A percentile compares a stretch with the other conserved stretches of the same genome.
These are phyloP conservation scores for Vulpes vulpes DNA, from an alignment of 2,113 vertebrate species.

Conservation along the genomic window DNA sequence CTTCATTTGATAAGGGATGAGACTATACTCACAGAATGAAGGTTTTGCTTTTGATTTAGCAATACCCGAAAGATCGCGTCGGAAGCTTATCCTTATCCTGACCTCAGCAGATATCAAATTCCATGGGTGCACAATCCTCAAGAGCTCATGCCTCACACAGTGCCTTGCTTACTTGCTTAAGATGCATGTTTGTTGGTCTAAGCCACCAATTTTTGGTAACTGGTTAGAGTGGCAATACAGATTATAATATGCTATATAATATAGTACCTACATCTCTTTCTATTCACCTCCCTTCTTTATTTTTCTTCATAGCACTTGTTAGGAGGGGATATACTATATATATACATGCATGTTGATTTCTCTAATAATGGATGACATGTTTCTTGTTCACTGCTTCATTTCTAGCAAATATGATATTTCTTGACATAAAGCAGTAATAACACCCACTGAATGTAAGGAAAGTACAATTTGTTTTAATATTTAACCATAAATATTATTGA, in stretches of 20 bases:
- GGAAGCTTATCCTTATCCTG: rapidly evolving
- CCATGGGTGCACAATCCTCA: rapidly evolving
- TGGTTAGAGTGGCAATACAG: background rate
- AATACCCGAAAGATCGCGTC: background rate
- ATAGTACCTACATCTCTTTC: no score
- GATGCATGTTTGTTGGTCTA: background rate
- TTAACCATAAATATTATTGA: background rate
- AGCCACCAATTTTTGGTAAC: background rate
- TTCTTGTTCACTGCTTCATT: background rate
- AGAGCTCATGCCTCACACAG: background rate
- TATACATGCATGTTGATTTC: background rate
- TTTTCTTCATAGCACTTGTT: background rate
- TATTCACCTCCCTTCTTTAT: background rate
- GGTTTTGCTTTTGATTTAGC: background rate
- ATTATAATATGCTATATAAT: background rate
- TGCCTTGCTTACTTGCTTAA: no score
- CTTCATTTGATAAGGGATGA: background rate
- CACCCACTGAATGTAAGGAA: background rate
- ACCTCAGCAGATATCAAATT: background rate
- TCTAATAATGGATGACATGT: background rate
- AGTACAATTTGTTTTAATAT: background rate
- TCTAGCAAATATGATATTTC: background rate
- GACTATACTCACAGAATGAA: background rate
- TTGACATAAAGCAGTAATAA: background rate
- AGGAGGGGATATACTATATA: background rate